Percentiles rank a stretch among this genome's conserved stretches.
Evolutionary conservation across 2,797 vertebrate species (phyloP).

Genomic region (Nyctalus aviator): DNA sequence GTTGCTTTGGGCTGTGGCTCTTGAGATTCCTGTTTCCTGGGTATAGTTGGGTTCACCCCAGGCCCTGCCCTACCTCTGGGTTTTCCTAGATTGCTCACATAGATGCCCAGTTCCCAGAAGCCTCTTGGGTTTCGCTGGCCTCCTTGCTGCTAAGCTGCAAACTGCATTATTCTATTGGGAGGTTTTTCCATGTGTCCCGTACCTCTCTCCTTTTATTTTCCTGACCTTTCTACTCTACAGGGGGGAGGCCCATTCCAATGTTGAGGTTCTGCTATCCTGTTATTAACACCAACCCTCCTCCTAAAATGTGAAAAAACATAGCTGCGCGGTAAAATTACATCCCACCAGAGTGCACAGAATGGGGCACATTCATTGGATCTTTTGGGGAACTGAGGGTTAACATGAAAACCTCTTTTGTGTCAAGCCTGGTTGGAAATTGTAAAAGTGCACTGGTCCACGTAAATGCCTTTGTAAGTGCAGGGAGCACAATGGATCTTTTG

Average conservation of each 20-base stretch:
- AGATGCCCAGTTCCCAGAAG: neutral
- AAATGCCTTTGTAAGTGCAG: conserved; percentile 60
- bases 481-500: conserved; percentile 73
- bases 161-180: neutral
- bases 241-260: neutral
- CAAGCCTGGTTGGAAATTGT: conserved; percentile 53
- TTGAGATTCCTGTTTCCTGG: neutral
- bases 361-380: neutral
- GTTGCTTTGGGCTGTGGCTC: neutral
- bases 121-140: neutral
- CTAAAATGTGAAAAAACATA: neutral
- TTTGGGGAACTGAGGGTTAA: conserved; percentile 57
- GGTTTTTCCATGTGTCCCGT: neutral
- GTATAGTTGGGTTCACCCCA: too few species aligned
- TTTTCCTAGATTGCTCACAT: neutral
- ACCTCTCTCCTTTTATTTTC: neutral
- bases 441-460: conserved; percentile 51
- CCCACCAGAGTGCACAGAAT: neutral
- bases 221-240: neutral
- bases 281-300: neutral
- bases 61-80: neutral
- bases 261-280: neutral
- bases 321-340: neutral
- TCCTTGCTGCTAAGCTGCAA: neutral
- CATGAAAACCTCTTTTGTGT: conserved; percentile 67